Evolutionary conservation across 2,888 invertebrate species (phyloP), one percentile per base, ranked within the genome.

Genomic region (Noctua janthina): DNA sequence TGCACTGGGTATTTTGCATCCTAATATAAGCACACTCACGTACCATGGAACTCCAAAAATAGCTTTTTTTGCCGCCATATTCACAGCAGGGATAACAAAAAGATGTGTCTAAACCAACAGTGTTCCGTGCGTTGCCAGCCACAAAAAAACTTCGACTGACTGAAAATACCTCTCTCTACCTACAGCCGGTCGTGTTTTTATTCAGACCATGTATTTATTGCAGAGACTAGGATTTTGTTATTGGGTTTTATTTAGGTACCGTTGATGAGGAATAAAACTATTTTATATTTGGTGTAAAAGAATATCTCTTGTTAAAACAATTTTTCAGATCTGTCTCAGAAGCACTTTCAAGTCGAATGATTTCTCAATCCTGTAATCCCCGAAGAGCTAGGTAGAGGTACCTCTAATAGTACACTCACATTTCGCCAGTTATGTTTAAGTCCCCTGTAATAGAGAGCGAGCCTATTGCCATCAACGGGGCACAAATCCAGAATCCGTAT

Each of bases 51-150:
- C 68, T 74, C 84, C 76, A 81, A 86, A 85, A 87, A 86, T 77
- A 83, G 59, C 85, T 46, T 74, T 84, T 84, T 84, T 82, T 77
- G 15, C 70, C 51, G 69, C 69, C 75, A 79, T 78, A 71, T 74
- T 83, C 70, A 78, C 74, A 78, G 54, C 72, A 69, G 76, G 67
- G 56, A 85, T 86, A 84, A 71, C 85, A 88, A 88, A 91, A 91
- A 88, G 81, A 83, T 84, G 86, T 88, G 90, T 85, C 83, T 81
- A 81, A 88, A 84, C 82, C 81, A 86, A 86, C 81, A 83, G 74
- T 49, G 85, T 82, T 79, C 77, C 77, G 81, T 73, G 67, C 81
- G 79, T 54, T 75, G 75, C 69, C 76, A 74, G 74, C 74, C 77
- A 70, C 76, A 88, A 88, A 85, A 87, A 87, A 85, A 84, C 78